These are phyloP conservation scores for Psittacus erithacus DNA, from an alignment of 2,113 vertebrate species.

Conservation along the genomic window DNA sequence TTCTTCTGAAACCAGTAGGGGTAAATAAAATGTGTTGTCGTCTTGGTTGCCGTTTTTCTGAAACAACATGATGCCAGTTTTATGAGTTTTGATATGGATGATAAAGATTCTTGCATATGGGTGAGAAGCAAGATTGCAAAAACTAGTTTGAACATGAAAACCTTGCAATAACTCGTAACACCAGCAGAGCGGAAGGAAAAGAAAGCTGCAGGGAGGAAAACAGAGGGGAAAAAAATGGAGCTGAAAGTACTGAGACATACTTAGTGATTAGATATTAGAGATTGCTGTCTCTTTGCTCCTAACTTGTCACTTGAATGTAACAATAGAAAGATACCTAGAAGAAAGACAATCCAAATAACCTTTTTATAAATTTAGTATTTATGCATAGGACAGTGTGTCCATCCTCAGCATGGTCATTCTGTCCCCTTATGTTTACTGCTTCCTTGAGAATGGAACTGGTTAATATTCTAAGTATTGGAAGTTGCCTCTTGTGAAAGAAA, in stretches of 20 bases:
- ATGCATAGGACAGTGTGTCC: neutral
- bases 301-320: neutral
- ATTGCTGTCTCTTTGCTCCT: neutral
- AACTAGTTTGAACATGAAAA: neutral
- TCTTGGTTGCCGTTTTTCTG: neutral
- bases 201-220: neutral
- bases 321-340: neutral
- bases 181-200: neutral
- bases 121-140: neutral
- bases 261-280: neutral
- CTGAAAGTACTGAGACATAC: neutral
- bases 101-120: neutral
- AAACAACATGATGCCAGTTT: neutral
- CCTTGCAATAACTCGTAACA: neutral
- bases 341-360: neutral
- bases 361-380: neutral
- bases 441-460: neutral
- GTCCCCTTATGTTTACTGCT: neutral
- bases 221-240: neutral
- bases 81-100: neutral
- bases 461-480: neutral
- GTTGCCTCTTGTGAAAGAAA: neutral
- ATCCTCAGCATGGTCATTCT: neutral
- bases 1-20: neutral
- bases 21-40: neutral